Percentiles rank a stretch among this genome's conserved stretches.
These are phyloP conservation scores for Passerculus sandwichensis DNA, from an alignment of 2,797 vertebrate species.

Conservation along the genomic window DNA sequence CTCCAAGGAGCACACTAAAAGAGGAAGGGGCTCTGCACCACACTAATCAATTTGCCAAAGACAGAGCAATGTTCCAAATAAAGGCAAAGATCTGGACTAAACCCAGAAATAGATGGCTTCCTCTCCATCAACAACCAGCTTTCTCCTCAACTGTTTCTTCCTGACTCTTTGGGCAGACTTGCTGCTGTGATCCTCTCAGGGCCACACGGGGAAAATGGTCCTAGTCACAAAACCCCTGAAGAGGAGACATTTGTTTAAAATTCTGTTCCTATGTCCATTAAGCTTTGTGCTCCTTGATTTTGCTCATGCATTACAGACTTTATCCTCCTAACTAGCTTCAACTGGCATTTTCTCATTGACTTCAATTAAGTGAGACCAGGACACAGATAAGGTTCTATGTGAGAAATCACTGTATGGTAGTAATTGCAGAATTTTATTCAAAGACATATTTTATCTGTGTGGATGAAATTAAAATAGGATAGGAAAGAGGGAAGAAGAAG, in stretches of 20 bases:
- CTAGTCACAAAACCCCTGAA: not conserved
- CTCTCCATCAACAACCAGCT: not conserved
- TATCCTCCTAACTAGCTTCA: constrained; percentile 8
- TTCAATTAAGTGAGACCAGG: constrained; percentile 36
- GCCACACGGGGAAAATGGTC: not conserved
- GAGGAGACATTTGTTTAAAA: not conserved
- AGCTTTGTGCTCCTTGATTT: not conserved
- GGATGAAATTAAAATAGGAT: constrained; percentile 58
- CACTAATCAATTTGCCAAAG: not conserved
- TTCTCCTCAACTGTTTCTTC: not conserved
- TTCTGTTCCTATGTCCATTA: not conserved
- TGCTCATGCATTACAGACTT: not conserved
- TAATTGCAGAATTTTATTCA: constrained; percentile 60
- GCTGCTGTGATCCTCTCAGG: not conserved
- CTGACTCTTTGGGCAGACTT: not conserved
- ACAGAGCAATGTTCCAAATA: not conserved
- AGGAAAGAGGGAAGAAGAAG: constrained; percentile 6
- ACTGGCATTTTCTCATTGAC: constrained; percentile 42
- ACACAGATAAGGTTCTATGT: not conserved
- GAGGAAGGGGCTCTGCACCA: not conserved
- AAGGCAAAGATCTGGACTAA: not conserved
- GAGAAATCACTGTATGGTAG: constrained; percentile 15
- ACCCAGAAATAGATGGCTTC: not conserved
- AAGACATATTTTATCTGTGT: constrained; percentile 45
- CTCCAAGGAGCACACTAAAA: not conserved